Evolutionary conservation across 1,140 invertebrate species (phyloP).

Genomic region (Platyscapa corneri): DNA sequence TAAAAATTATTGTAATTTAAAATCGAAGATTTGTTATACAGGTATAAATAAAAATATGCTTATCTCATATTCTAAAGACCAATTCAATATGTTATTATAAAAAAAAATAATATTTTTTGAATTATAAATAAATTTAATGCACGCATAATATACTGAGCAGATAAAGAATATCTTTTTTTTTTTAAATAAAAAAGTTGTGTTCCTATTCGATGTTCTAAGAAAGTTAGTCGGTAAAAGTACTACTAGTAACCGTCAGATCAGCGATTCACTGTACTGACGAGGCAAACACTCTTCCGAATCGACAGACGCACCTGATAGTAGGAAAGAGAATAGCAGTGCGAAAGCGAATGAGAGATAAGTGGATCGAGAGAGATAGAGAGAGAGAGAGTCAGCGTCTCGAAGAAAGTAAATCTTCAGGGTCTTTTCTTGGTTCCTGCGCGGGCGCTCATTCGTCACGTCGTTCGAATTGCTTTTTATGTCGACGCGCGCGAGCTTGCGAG

Average conservation of each 20-base stretch:
- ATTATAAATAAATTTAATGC: no score
- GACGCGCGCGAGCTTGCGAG: constrained; percentile 11
- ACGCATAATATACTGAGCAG: no score
- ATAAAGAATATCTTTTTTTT: no score
- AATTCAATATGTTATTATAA: no score
- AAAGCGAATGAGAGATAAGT: no score
- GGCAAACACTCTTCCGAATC: constrained; percentile 25
- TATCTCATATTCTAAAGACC: no score
- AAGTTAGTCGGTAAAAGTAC: background rate
- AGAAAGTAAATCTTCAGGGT: constrained; percentile 48
- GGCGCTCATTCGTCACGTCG: constrained; percentile 61
- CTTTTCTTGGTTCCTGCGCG: constrained; percentile 38
- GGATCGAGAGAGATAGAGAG: background rate
- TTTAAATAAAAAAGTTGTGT: no score
- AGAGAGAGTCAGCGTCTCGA: constrained; percentile 1
- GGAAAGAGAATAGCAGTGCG: background rate
- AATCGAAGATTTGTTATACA: no score
- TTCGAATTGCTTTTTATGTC: constrained; percentile 60
- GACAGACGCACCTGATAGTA: constrained; percentile 18
- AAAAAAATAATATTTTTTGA: no score
- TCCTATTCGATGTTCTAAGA: background rate
- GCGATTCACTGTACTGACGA: background rate
- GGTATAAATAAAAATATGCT: no score
- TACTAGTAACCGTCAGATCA: no score
- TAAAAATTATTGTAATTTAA: no score